Evolutionary conservation across 2,113 vertebrate species (phyloP).

Genomic region (Chaetura pelagica): DNA sequence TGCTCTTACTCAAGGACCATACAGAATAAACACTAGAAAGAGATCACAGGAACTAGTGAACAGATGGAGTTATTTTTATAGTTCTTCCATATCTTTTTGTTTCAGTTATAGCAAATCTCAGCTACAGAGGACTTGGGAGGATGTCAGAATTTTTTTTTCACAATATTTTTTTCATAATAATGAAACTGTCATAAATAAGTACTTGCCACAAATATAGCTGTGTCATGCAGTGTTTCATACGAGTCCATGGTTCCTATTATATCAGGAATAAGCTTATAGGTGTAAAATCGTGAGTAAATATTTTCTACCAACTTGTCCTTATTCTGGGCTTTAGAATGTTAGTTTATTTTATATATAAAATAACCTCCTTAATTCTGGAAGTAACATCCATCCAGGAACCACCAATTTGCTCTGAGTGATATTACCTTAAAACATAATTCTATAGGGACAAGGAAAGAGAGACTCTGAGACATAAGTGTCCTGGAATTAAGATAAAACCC

Average conservation of each 20-base stretch:
- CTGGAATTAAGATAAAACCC: background rate
- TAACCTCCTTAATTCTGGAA: background rate
- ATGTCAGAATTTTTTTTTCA: background rate
- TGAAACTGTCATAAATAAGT: background rate
- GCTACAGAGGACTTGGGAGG: background rate
- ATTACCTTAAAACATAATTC: background rate
- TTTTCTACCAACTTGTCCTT: background rate
- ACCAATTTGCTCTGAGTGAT: background rate
- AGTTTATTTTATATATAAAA: background rate
- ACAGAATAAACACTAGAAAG: background rate
- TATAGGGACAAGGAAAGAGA: background rate
- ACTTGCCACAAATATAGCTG: background rate
- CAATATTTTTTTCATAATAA: background rate
- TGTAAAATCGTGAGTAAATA: background rate
- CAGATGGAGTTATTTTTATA: conserved; percentile 34
- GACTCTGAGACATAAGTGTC: background rate
- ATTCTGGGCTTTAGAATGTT: background rate
- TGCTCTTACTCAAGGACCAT: background rate
- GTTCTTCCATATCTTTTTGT: background rate
- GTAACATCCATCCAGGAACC: background rate
- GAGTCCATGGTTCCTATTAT: background rate
- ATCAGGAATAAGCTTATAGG: background rate
- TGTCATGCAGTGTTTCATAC: background rate
- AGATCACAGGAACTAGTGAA: background rate
- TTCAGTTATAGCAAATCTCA: conserved; percentile 3